Evolutionary conservation across 2,888 invertebrate genomes (phyloP).

Genomic region (Stenodema calcarata): DNA sequence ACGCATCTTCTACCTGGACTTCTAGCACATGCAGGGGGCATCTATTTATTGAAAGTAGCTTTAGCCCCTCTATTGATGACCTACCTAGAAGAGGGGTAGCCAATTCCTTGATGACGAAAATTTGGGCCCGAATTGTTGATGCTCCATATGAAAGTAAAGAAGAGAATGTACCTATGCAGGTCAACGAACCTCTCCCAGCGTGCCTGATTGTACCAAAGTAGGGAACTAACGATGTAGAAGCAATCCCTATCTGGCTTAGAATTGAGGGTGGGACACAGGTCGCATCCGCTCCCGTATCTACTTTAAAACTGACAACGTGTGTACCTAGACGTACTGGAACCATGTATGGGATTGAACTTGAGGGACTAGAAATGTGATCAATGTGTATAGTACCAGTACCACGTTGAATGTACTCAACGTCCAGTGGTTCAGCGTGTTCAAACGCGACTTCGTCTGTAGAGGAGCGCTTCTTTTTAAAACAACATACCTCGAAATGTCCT

Average conservation of each 20-base stretch:
- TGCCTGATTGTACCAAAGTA: neutral
- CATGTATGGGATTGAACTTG: neutral
- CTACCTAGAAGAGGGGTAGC: too few relatives aligned
- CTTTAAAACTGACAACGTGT: too few relatives aligned
- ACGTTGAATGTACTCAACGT: neutral
- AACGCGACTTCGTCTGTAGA: neutral
- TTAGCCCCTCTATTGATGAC: neutral
- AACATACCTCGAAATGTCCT: neutral
- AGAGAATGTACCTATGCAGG: neutral
- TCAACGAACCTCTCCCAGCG: neutral
- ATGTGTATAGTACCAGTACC: neutral
- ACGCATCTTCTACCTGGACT: too few relatives aligned
- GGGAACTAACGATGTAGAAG: too few relatives aligned
- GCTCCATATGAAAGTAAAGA: neutral
- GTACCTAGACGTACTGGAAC: too few relatives aligned
- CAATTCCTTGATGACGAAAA: too few relatives aligned
- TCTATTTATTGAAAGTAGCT: too few relatives aligned
- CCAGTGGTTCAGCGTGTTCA: neutral
- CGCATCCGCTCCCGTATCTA: too few relatives aligned
- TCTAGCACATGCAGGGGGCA: neutral
- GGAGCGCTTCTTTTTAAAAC: neutral
- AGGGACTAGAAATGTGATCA: neutral
- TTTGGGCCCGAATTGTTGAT: too few relatives aligned
- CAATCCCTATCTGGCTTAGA: too few relatives aligned
- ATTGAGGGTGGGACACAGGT: too few relatives aligned